Base-by-base conservation (phyloP, 2,113 vertebrate genomes). In the Canis aureus region DNA sequence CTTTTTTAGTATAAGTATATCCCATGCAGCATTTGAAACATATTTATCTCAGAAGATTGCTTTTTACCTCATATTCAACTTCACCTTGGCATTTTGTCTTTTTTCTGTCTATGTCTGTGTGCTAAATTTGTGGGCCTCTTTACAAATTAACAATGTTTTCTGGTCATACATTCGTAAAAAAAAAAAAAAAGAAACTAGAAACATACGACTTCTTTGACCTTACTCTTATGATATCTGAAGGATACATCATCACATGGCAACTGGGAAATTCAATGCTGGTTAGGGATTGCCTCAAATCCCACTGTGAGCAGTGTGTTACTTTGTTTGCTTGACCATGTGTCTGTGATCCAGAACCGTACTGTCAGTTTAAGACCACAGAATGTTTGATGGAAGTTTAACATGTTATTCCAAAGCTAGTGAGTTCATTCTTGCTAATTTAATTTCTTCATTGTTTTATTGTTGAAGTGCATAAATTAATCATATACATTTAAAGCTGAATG, bases 71-170 rank as follows among this genome's bases (percentile, higher is more conserved):
- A 62, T 74, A 90, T 80, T 95, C 51, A 80, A 59, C 82, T 87
- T 84, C 87, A 85, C 87, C 19, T 83, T 87, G 55, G 38, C 17
- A 59, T 8, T 38, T 27, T 76, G 23, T 27, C 38, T 89, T 81
- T 27, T 38, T 53, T 60, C 25, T 73, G n/a, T 29, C 22, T 29
- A 16, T 35, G 0, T 86, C 27, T 67, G 43, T 29, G 27, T 57
- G 22, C 53, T 96, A 64, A 93, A 25, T 43, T 81, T 88, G 22
- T 91, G 11, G 27, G 11, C 16, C 16, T 90, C 38, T 60, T 95
- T 81, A 81, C 16, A 96, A 89, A 95, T 79, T 87, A 91, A 78
- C n/a, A 38, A 16, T 76, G 49, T 87, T 92, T 94, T 94, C 43
- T 73, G 35, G 22, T n/a, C 29, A 49, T 90, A 95, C 81, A 87